Conservation (phyloP, 2,113 vertebrate species). For the Corythoichthys intestinalis region DNA sequence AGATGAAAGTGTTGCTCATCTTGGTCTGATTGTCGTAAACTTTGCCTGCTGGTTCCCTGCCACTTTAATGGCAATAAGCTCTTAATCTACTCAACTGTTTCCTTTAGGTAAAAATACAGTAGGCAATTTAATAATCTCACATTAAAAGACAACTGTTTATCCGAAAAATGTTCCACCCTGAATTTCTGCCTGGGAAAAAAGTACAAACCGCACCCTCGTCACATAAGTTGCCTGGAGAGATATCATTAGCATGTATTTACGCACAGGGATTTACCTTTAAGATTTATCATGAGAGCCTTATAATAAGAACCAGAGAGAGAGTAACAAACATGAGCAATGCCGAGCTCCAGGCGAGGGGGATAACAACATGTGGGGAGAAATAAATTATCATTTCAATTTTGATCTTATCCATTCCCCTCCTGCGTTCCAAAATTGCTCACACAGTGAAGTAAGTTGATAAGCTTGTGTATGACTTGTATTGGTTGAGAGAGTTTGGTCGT, state of each 20-base stretch:
- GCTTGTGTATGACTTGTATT: background rate
- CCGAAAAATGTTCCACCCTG: slow-evolving; percentile 25
- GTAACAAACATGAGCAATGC: slow-evolving; percentile 27
- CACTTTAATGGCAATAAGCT: slow-evolving; percentile 36
- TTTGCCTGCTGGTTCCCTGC: slow-evolving; percentile 29
- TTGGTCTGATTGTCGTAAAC: slow-evolving; percentile 15
- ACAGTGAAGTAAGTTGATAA: background rate
- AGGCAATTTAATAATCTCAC: slow-evolving; percentile 41
- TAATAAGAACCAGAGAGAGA: slow-evolving; percentile 32
- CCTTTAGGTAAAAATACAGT: slow-evolving; percentile 11
- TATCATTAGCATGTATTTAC: slow-evolving; percentile 17
- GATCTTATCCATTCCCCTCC: slow-evolving; percentile 8
- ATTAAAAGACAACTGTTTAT: slow-evolving; percentile 24
- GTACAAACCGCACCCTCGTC: background rate
- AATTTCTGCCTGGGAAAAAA: slow-evolving; percentile 20
- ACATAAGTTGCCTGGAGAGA: background rate
- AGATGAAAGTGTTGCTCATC: background rate
- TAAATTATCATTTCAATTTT: slow-evolving; percentile 54
- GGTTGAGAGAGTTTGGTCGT: background rate
- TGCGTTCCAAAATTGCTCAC: slow-evolving; percentile 10
- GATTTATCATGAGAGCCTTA: slow-evolving; percentile 45
- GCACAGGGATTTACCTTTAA: slow-evolving; percentile 47
- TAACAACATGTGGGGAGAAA: slow-evolving; percentile 22
- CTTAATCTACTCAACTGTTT: slow-evolving; percentile 51
- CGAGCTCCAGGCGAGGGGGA: slow-evolving; percentile 30